phyloP scores from a whole-genome alignment of 2,797 vertebrate species.

The Leptoclinus maculatus region DNA sequence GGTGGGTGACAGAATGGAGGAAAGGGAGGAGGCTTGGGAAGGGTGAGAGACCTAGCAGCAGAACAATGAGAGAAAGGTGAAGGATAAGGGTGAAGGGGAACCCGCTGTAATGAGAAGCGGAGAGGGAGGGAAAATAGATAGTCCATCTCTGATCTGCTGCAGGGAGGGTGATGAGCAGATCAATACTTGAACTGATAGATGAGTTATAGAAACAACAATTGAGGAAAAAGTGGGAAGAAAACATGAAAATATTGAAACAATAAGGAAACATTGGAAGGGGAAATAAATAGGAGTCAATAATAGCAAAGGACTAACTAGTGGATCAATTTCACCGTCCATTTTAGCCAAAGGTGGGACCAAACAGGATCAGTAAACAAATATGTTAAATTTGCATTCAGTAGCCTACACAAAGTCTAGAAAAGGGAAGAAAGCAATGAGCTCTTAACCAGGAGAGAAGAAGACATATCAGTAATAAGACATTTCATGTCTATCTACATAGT shows the following conservation, averaged over 20 bases:
- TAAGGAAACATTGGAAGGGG: background rate
- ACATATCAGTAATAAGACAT: background rate
- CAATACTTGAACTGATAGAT: background rate
- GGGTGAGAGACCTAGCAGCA: background rate
- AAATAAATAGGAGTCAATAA: background rate
- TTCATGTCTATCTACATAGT: background rate
- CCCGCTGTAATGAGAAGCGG: background rate
- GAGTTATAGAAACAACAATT: background rate
- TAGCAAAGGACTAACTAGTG: background rate
- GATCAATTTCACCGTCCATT: background rate
- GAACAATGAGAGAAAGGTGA: background rate
- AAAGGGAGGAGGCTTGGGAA: background rate
- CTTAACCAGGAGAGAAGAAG: background rate
- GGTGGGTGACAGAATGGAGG: conserved; percentile 17
- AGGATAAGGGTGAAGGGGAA: conserved; percentile 2
- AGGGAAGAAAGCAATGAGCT: background rate
- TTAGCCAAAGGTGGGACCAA: background rate
- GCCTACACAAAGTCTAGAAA: background rate
- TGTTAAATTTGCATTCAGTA: background rate
- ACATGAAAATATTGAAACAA: background rate
- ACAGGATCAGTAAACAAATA: background rate
- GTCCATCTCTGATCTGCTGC: conserved; percentile 8
- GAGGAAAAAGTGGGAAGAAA: background rate
- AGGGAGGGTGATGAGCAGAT: conserved; percentile 8
- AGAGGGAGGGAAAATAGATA: conserved; percentile 2